Evolutionary conservation across 2,888 invertebrate species (phyloP).

Genomic region (Gandaritis pyraliata): DNA sequence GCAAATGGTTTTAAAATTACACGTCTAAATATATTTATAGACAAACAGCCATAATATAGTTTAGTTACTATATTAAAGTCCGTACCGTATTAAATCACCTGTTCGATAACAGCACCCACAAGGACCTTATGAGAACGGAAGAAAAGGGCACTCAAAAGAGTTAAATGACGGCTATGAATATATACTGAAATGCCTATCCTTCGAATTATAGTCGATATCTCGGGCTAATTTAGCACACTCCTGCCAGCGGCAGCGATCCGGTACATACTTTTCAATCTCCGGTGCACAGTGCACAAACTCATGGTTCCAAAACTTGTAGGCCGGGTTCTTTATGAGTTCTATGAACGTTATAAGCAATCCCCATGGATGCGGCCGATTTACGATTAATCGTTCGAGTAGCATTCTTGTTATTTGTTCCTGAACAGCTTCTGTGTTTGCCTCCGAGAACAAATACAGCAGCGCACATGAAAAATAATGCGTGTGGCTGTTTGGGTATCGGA

Average conservation of each 20-base stretch:
- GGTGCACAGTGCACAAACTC: constrained; percentile 99
- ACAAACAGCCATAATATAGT: not conserved
- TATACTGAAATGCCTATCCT: constrained; percentile 3
- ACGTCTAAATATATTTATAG: not conserved
- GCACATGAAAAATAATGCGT: constrained; percentile 99
- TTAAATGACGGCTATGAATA: constrained; percentile 18
- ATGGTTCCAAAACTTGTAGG: constrained; percentile 99
- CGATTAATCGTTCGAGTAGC: constrained; percentile 97
- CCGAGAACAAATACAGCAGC: constrained; percentile 97
- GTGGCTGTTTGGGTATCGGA: constrained; percentile 99
- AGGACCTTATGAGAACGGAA: constrained; percentile 1
- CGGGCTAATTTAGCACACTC: constrained; percentile 4
- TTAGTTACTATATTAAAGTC: not conserved
- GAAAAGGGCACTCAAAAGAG: constrained; percentile 11
- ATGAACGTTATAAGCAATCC: constrained; percentile 99
- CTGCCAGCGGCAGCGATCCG: constrained; percentile 11
- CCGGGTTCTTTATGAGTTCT: constrained; percentile 98
- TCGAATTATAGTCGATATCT: not conserved
- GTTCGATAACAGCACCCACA: not conserved
- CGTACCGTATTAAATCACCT: not conserved
- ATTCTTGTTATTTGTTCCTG: constrained; percentile 99
- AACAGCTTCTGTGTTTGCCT: constrained; percentile 98
- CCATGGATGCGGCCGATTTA: constrained; percentile 99
- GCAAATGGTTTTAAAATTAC: not conserved
- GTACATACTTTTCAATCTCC: constrained; percentile 97